Evolutionary conservation across 2,113 vertebrate species (phyloP), one percentile per base, ranked within the genome.

Genomic region (Alethe castanea): DNA sequence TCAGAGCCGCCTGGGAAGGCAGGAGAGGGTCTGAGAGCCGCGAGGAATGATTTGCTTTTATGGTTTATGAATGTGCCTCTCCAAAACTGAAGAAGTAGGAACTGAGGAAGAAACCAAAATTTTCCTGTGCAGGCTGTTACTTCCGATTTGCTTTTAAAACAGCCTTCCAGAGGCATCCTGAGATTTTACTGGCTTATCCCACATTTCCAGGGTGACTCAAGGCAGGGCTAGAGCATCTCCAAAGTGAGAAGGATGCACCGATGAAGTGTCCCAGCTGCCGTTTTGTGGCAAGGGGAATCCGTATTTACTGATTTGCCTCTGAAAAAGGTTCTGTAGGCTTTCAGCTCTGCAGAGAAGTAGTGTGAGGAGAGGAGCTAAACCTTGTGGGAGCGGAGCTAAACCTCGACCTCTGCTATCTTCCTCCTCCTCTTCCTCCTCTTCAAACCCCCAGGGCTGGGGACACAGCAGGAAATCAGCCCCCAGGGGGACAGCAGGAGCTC

Each of bases 61-160:
- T 36, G 25, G 53, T 88, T 97, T 93, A n/a, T 82, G 47, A 92
- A 78, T 72, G 65, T 89, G 74, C 40, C 28, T 94, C 59, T 93
- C 66, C 66, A 81, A 96, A 96, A 87, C 60, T 35, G 36, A 62
- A 81, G 71, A 85, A 86, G 24, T 8, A 14, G 24, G 44, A 90
- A 64, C n/a, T 56, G 26, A 78, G n/a, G 56, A 80, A 78, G 52
- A 79, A 81, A 86, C 11, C 5, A 25, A 50, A 80, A 14, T 65
- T 88, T 86, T 50, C 36, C n/a, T 56, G 16, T 73, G 48, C 28
- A 72, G 86, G 35, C 12, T n/a, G 33, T 62, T 3, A 1, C 26
- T 86, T 91, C 73, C 15, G 9, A 56, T 64, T 19, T 1, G 1
- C 44, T 86, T 77, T 87, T 62, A 62, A 86, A 81, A 66, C 40